Conservation (phyloP, 2,888 invertebrate species). For the Meliscaeva auricollis region DNA sequence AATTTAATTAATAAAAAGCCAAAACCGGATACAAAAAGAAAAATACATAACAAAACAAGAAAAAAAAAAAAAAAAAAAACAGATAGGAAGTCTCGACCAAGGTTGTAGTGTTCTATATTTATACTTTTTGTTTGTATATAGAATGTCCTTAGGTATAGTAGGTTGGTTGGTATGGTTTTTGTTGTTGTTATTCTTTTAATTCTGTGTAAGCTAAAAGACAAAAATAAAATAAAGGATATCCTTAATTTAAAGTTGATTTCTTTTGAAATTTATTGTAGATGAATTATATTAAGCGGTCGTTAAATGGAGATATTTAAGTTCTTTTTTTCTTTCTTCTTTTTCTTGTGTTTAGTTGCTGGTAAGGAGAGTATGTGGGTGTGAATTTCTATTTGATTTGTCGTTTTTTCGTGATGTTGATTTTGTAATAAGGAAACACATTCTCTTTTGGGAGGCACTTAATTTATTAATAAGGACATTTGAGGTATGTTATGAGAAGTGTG, state of each 20-base stretch:
- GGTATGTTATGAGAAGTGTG: too few species aligned
- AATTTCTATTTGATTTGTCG: slow-evolving; percentile 37
- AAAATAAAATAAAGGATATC: slow-evolving; percentile 20
- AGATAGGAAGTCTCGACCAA: slow-evolving; percentile 31
- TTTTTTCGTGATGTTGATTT: slow-evolving; percentile 5
- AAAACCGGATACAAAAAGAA: slow-evolving; percentile 51
- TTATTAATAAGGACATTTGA: too few species aligned
- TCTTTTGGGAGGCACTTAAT: too few species aligned
- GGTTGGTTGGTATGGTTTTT: background rate
- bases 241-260: slow-evolving; percentile 68
- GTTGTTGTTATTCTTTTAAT: slow-evolving; percentile 19
- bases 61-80: slow-evolving; percentile 15
- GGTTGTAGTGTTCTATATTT: slow-evolving; percentile 51
- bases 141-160: slow-evolving; percentile 58
- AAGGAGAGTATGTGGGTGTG: slow-evolving; percentile 22
- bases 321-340: background rate
- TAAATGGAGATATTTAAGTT: slow-evolving; percentile 50
- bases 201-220: slow-evolving; percentile 2
- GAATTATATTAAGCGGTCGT: slow-evolving; percentile 71
- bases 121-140: slow-evolving; percentile 26
- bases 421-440: background rate
- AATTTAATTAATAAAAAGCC: slow-evolving; percentile 74
- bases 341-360: slow-evolving; percentile 5
- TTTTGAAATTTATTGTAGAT: slow-evolving; percentile 68
- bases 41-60: slow-evolving; percentile 2